Conservation (phyloP, 2,888 invertebrate species). For the Agrochola lota region DNA sequence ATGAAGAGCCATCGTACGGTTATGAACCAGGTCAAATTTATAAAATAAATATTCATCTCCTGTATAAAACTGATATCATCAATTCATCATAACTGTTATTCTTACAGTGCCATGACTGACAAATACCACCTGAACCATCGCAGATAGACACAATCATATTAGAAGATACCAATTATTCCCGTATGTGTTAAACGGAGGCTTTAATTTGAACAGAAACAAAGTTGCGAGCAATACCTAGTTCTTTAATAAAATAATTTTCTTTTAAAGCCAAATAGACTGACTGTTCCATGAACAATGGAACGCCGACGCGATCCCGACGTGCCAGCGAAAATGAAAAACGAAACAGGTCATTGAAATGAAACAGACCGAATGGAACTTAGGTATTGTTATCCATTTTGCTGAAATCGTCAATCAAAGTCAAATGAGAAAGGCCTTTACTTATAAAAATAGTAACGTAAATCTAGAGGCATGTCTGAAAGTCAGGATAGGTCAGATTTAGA, state of each 20-base stretch:
- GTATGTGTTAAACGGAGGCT: neutral
- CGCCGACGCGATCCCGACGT: constrained; percentile 12
- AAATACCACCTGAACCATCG: neutral
- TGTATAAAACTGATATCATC: neutral
- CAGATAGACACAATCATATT: neutral
- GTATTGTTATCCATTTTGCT: constrained; percentile 55
- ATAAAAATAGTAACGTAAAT: constrained; percentile 16
- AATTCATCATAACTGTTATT: neutral
- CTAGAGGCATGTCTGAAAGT: constrained; percentile 9
- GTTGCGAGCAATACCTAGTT: constrained; percentile 1
- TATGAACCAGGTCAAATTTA: neutral
- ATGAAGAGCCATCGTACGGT: neutral
- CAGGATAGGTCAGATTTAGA: constrained; percentile 12
- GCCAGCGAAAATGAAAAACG: constrained; percentile 52
- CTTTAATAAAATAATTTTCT: constrained; percentile 33
- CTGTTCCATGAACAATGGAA: constrained; percentile 51
- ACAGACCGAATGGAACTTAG: constrained; percentile 50
- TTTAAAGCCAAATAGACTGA: constrained; percentile 52
- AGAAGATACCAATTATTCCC: neutral
- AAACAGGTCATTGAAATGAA: constrained; percentile 57
- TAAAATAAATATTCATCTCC: neutral
- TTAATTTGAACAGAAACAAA: neutral
- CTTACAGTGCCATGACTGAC: neutral
- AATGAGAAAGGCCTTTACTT: constrained; percentile 30
- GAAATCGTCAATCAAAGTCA: constrained; percentile 56